These are phyloP conservation scores for Ophion obscuratus DNA, from an alignment of 2,888 invertebrate species.

Conservation along the genomic window DNA sequence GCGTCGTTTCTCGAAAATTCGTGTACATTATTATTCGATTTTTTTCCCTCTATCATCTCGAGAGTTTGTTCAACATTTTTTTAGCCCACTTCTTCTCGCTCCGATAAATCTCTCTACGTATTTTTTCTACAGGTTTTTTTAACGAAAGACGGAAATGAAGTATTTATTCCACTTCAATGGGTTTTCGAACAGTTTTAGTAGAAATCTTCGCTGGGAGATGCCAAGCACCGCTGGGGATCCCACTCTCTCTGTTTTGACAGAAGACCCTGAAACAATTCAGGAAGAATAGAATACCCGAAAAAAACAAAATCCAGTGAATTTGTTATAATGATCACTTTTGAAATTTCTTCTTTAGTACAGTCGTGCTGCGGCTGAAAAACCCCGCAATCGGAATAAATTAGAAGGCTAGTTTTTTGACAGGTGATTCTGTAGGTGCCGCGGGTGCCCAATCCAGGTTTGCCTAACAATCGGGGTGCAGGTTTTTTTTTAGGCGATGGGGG, in stretches of 20 bases:
- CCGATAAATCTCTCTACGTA: constrained; percentile 42
- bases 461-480: too few relatives aligned
- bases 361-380: too few relatives aligned
- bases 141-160: constrained; percentile 68
- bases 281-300: not conserved
- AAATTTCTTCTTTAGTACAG: not conserved
- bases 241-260: constrained; percentile 85
- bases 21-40: constrained; percentile 15
- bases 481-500: too few relatives aligned
- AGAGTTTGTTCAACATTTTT: constrained; percentile 45
- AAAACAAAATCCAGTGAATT: not conserved
- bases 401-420: too few relatives aligned
- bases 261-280: constrained; percentile 82
- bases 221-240: constrained; percentile 82
- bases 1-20: constrained; percentile 3
- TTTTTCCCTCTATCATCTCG: constrained; percentile 58
- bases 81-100: constrained; percentile 61
- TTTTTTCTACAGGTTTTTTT: constrained; percentile 54
- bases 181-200: constrained; percentile 69
- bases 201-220: constrained; percentile 79
- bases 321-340: not conserved
- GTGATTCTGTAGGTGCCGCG: too few relatives aligned
- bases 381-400: too few relatives aligned
- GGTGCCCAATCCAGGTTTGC: too few relatives aligned
- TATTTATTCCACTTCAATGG: constrained; percentile 32